phyloP scores from a whole-genome alignment of 2,797 vertebrate species.

The Aeoliscus strigatus region DNA sequence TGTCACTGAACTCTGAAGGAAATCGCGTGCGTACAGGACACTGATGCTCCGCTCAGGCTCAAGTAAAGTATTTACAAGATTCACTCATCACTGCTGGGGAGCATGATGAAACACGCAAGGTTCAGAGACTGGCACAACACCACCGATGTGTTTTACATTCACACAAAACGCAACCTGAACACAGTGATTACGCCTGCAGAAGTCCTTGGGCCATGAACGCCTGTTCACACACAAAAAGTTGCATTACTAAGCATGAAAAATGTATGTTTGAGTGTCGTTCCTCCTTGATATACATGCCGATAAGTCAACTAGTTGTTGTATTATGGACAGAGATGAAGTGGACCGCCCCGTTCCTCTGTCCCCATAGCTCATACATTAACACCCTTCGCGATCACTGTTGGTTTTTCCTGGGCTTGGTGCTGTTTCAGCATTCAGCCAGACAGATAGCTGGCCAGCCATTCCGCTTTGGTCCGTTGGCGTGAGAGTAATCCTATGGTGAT shows the following conservation, averaged over 20 bases:
- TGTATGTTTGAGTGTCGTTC: no score
- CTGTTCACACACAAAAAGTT: not conserved
- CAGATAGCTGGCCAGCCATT: constrained; percentile 44
- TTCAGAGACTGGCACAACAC: not conserved
- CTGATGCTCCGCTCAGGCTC: constrained; percentile 7
- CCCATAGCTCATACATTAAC: constrained; percentile 31
- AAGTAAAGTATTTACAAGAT: constrained; percentile 42
- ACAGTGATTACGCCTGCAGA: not conserved
- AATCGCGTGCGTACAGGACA: not conserved
- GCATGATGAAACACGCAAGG: constrained; percentile 4
- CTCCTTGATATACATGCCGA: no score
- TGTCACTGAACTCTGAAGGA: not conserved
- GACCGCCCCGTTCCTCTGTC: constrained; percentile 12
- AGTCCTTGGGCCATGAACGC: not conserved
- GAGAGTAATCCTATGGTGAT: constrained; percentile 74
- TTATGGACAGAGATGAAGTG: no score
- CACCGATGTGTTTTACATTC: not conserved
- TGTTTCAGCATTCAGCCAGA: constrained; percentile 60
- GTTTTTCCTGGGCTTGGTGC: constrained; percentile 47
- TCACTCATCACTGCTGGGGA: constrained; percentile 13
- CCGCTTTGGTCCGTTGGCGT: constrained; percentile 48
- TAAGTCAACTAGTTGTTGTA: no score
- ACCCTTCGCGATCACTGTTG: constrained; percentile 42
- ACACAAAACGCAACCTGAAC: constrained; percentile 1
- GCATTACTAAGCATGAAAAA: no score